Percentiles rank a stretch among this genome's conserved stretches.
These are phyloP conservation scores for Tyto alba DNA, from an alignment of 2,113 vertebrate species.

Conservation along the genomic window DNA sequence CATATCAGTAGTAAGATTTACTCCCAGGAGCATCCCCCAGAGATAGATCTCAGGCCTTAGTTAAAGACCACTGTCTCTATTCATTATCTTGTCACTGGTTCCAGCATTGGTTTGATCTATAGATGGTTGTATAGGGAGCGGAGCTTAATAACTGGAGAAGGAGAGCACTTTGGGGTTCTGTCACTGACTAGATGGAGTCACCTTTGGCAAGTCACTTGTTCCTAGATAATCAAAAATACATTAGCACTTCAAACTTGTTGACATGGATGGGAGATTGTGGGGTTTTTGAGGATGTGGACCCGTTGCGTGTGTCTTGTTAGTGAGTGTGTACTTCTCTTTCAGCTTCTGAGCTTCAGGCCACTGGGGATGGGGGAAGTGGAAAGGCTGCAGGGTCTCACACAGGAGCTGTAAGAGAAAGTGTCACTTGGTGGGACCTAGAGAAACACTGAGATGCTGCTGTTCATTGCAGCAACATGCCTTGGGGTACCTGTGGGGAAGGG, in stretches of 20 bases:
- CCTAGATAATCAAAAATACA: background rate
- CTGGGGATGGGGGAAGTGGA: background rate
- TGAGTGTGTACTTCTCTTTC: background rate
- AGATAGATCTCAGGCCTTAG: background rate
- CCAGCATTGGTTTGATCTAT: background rate
- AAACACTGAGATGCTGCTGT: background rate
- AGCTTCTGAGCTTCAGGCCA: background rate
- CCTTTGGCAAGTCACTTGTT: background rate
- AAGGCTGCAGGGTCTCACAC: background rate
- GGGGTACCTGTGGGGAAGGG: background rate
- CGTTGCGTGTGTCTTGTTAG: accelerated
- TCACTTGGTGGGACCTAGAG: background rate
- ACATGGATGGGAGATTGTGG: accelerated
- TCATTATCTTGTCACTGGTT: conserved; percentile 2
- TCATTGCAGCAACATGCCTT: accelerated
- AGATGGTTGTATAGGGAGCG: background rate
- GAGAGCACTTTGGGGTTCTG: background rate
- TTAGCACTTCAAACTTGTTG: background rate
- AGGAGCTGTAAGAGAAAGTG: background rate
- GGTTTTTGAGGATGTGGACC: background rate
- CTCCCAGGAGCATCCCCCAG: background rate
- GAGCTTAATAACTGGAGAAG: background rate
- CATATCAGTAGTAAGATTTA: background rate
- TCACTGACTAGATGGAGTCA: background rate
- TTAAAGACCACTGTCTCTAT: background rate